These are phyloP conservation scores for Osmoderma eremita DNA, from an alignment of 2,888 invertebrate species.

Conservation along the genomic window DNA sequence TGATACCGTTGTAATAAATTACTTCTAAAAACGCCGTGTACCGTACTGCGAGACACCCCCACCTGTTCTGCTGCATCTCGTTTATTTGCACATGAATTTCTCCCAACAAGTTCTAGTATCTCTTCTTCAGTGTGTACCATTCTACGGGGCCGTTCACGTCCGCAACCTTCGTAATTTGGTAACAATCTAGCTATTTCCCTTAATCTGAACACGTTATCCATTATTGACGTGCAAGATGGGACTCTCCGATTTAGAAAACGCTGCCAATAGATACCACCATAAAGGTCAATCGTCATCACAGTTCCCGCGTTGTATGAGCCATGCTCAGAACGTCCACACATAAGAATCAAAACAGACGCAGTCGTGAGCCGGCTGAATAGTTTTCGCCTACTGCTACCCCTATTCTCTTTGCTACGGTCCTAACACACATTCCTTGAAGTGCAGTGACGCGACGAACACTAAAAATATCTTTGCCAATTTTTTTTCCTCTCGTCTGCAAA, in stretches of 20 bases:
- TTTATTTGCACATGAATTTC: background rate
- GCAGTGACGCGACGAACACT: too few relatives aligned
- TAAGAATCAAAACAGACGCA: too few relatives aligned
- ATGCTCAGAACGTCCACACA: too few relatives aligned
- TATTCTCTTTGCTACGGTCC: too few relatives aligned
- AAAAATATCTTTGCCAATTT: too few relatives aligned
- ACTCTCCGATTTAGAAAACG: slow-evolving; percentile 1
- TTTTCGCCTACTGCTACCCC: too few relatives aligned
- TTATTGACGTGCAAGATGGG: background rate
- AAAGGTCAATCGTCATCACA: too few relatives aligned
- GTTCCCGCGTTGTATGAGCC: too few relatives aligned
- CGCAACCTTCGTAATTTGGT: background rate
- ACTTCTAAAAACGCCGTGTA: background rate
- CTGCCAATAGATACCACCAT: slow-evolving; percentile 15
- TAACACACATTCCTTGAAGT: too few relatives aligned
- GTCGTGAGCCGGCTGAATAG: too few relatives aligned
- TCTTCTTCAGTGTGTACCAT: slow-evolving; percentile 4
- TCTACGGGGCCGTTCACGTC: background rate
- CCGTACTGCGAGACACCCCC: background rate
- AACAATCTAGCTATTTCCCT: background rate
- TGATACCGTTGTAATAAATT: background rate
- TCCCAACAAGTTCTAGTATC: slow-evolving; percentile 2
- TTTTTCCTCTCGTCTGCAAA: too few relatives aligned
- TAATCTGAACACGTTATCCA: background rate
- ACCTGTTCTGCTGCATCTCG: slow-evolving; percentile 6